These are phyloP conservation scores for Apis florea DNA, from an alignment of 1,140 invertebrate species.

Conservation along the genomic window DNA sequence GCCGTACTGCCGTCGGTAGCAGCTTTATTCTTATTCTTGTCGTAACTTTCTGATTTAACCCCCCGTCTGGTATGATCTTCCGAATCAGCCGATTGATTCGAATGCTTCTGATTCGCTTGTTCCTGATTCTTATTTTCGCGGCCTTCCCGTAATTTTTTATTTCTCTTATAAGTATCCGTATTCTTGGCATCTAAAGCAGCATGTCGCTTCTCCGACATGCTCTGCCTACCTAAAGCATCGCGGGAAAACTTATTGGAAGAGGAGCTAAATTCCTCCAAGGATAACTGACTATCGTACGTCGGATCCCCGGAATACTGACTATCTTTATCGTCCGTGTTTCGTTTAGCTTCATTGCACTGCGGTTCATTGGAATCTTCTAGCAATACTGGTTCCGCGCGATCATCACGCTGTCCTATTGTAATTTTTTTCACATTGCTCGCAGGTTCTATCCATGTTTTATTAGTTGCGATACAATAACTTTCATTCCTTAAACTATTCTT, in stretches of 20 bases:
- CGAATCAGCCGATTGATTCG: slow-evolving; percentile 37
- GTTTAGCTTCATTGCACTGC: slow-evolving; percentile 62
- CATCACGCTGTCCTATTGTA: slow-evolving; percentile 64
- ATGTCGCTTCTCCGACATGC: slow-evolving; percentile 98
- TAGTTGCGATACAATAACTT: slow-evolving; percentile 91
- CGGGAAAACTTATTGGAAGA: slow-evolving; percentile 87
- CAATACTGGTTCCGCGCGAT: slow-evolving; percentile 68
- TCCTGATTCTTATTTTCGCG: slow-evolving; percentile 78
- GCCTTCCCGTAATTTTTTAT: slow-evolving; percentile 90
- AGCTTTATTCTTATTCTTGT: slow-evolving; percentile 61
- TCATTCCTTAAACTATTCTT: slow-evolving; percentile 86
- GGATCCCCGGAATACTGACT: slow-evolving; percentile 82
- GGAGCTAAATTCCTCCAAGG: slow-evolving; percentile 85
- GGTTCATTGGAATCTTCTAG: slow-evolving; percentile 73
- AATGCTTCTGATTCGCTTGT: slow-evolving; percentile 55
- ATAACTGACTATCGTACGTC: slow-evolving; percentile 89
- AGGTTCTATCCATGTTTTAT: slow-evolving; percentile 77
- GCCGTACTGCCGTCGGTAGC: slow-evolving; percentile 62
- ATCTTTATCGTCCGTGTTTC: slow-evolving; percentile 73
- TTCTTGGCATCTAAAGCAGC: slow-evolving; percentile 96
- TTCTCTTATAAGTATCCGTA: slow-evolving; percentile 96
- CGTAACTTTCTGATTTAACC: slow-evolving; percentile 48
- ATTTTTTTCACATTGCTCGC: slow-evolving; percentile 69
- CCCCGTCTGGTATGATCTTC: slow-evolving; percentile 48
- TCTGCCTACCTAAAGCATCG: slow-evolving; percentile 96